Conservation (phyloP, 2,888 invertebrate species). For the Rhyacophila evoluta region DNA sequence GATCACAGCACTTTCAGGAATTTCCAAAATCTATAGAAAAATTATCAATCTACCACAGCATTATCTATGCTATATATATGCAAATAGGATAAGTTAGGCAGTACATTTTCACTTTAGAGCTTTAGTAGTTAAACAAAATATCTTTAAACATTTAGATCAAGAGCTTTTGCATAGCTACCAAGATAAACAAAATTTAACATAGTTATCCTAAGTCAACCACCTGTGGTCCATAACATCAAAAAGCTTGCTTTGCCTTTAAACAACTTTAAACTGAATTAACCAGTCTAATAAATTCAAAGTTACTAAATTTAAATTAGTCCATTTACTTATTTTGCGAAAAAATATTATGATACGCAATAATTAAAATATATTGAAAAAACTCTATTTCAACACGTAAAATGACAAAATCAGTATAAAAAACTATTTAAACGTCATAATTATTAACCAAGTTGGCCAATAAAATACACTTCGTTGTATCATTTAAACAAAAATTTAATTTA, state of each 20-base stretch:
- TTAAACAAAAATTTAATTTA: no score
- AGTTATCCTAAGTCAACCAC: neutral
- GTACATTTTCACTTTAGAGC: neutral
- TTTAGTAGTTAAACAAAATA: neutral
- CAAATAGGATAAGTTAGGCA: slow-evolving; percentile 1
- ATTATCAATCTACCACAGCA: neutral
- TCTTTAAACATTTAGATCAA: neutral
- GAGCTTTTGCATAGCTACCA: neutral
- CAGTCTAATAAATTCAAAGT: no score
- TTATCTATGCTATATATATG: neutral
- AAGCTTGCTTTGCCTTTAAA: neutral
- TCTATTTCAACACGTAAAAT: no score
- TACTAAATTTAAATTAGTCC: no score
- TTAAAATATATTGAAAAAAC: no score
- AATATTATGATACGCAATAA: no score
- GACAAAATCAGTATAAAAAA: no score
- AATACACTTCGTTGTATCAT: no score
- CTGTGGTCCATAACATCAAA: neutral
- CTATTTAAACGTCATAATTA: no score
- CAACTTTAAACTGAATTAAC: no score
- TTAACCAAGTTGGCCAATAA: no score
- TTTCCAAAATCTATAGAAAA: neutral
- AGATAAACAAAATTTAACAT: neutral
- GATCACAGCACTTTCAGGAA: neutral
- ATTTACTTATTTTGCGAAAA: no score